phyloP scores from a whole-genome alignment of 2,113 vertebrate species.

The Lichenostomus cassidix region DNA sequence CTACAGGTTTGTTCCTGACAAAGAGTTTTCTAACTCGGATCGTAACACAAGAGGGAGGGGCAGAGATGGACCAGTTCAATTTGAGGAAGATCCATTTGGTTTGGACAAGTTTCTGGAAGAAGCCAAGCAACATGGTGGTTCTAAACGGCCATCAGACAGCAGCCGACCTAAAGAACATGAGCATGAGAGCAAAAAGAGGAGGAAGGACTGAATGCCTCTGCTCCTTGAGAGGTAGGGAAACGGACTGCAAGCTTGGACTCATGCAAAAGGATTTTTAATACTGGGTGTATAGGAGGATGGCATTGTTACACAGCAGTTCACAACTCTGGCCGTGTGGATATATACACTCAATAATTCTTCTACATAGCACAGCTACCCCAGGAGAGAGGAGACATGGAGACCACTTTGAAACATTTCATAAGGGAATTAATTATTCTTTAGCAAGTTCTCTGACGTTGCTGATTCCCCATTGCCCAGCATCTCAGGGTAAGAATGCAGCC shows the following conservation, averaged over 20 bases:
- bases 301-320: not conserved
- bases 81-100: constrained; percentile 98
- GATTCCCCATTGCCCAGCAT: constrained; percentile 26
- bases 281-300: not conserved
- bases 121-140: constrained; percentile 96
- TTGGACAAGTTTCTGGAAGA: constrained; percentile 99
- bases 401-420: constrained; percentile 33
- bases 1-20: constrained; percentile 91
- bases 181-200: constrained; percentile 93
- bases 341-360: not conserved
- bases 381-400: not conserved
- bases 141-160: constrained; percentile 92
- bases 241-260: constrained; percentile 44
- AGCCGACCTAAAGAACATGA: constrained; percentile 94
- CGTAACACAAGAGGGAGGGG: constrained; percentile 79
- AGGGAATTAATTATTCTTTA: constrained; percentile 15
- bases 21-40: constrained; percentile 92
- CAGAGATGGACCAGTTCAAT: constrained; percentile 93
- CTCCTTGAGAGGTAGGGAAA: not conserved
- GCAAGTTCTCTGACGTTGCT: not conserved
- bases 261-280: constrained; percentile 24
- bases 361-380: not conserved
- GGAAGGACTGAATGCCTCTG: constrained; percentile 85
- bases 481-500: constrained; percentile 46
- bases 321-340: not conserved